phyloP scores from a whole-genome alignment of 2,797 vertebrate species.

The Hydrophis major region DNA sequence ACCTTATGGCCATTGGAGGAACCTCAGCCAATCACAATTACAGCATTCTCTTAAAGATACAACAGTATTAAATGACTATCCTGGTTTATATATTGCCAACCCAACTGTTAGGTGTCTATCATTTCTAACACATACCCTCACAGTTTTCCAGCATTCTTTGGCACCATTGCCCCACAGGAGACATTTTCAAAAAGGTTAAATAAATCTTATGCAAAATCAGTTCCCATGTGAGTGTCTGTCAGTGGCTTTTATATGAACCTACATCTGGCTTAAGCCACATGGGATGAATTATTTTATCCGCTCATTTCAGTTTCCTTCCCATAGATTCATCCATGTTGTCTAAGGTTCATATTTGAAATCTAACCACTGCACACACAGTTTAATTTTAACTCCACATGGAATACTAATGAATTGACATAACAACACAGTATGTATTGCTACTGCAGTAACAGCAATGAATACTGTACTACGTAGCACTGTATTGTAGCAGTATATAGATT shows the following conservation, averaged over 20 bases:
- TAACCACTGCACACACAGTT: slow-evolving; percentile 22
- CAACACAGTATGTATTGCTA: slow-evolving; percentile 8
- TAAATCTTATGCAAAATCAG: slow-evolving; percentile 41
- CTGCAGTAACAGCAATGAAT: not conserved
- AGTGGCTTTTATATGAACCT: slow-evolving; percentile 47
- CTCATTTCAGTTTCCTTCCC: slow-evolving; percentile 30
- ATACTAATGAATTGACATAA: slow-evolving; percentile 28
- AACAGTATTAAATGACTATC: too few species aligned
- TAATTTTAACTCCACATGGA: slow-evolving; percentile 19
- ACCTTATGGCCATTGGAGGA: too few species aligned
- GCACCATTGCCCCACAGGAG: slow-evolving; percentile 57
- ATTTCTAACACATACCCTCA: slow-evolving; percentile 15
- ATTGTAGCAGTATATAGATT: not conserved
- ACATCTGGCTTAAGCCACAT: slow-evolving; percentile 44
- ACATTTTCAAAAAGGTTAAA: slow-evolving; percentile 49
- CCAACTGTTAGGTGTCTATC: too few species aligned
- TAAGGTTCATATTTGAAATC: slow-evolving; percentile 24
- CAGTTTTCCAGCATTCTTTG: slow-evolving; percentile 50
- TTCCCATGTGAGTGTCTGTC: slow-evolving; percentile 40
- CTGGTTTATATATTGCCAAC: too few species aligned
- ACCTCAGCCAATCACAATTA: too few species aligned
- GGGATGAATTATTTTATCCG: slow-evolving; percentile 47
- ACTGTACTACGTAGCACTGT: not conserved
- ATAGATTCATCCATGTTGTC: slow-evolving; percentile 46
- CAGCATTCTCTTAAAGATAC: too few species aligned